Evolutionary conservation across 2,113 vertebrate species (phyloP), one percentile per base, ranked within the genome.

Genomic region (Tonatia bakeri): DNA sequence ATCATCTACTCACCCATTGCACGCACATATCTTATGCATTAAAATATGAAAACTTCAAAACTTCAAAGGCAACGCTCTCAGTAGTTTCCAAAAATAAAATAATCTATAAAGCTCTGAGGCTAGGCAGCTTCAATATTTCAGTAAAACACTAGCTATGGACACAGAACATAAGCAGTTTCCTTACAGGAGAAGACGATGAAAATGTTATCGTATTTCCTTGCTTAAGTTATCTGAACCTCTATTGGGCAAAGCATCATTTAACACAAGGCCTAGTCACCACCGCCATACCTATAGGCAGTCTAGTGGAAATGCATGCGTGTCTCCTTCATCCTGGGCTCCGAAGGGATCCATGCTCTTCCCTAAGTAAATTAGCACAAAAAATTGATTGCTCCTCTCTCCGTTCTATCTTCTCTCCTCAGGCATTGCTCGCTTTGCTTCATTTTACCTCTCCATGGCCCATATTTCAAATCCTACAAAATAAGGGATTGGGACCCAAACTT

Each of bases 1-100:
- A 54, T 45, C 31, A 61, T 43, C 86, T 88, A 80, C 64, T 89
- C 61, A 75, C 43, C 67, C 70, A 47, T 69, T 3, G 8, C 69
- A 77, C 69, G 47, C 56, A 22, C 47, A 22, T 80, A 83, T 8
- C 52, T 47, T 50, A 64, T n/a, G 59, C 89, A 76, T 24, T 90
- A 82, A 77, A 96, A 92, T 88, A 40, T 38, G 40, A 67, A 61
- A 43, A 54, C n/a, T 22, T 88, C 10, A 67, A 94, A 61, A 31
- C 90, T 59, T 59, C 56, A 24, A 59, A 59, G 64, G 3, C 24
- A 50, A 83, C 22, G 77, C 13, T 67, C 76, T 97, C 90, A 5
- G 65, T 86, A 59, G 79, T 83, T 97, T 79, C 81, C 84, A 33
- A 22, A 59, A 52, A 36, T 56, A 80, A 79, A 96, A 95, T 90